Conservation (phyloP, 2,113 vertebrate genomes). For the Mungos mungo region DNA sequence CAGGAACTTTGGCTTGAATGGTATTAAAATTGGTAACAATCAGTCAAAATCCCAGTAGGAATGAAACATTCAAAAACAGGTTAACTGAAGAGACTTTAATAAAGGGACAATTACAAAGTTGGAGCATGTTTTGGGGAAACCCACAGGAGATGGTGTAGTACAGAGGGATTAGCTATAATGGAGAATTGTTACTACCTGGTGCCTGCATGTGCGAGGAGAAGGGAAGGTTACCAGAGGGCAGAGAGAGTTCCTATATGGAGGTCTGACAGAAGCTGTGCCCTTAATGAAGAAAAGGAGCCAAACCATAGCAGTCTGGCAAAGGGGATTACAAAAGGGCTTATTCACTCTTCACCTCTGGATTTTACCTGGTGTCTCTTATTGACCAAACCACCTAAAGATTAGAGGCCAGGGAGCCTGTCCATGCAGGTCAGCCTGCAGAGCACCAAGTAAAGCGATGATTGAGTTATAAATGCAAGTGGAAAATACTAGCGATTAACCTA, state of each 20-base stretch:
- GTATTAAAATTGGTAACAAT: neutral
- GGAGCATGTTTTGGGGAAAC: neutral
- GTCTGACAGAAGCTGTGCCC: neutral
- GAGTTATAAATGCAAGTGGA: neutral
- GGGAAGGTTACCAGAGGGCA: neutral
- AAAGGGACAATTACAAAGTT: neutral
- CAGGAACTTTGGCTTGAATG: neutral
- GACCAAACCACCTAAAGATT: neutral
- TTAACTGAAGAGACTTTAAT: neutral
- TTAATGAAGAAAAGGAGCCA: neutral
- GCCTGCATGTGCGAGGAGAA: neutral
- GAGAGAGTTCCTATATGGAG: neutral
- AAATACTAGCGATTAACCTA: neutral
- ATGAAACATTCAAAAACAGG: neutral
- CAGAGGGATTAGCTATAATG: neutral
- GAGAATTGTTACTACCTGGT: neutral
- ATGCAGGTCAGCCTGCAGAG: neutral
- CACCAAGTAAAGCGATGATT: neutral
- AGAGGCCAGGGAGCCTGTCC: neutral
- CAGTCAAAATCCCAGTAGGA: neutral
- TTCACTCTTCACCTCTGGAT: neutral
- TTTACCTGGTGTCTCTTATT: neutral
- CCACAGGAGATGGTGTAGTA: neutral
- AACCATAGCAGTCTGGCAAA: neutral
- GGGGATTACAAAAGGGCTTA: neutral